Conservation (phyloP, 2,113 vertebrate genomes). For the Pachycephala philippinensis region DNA sequence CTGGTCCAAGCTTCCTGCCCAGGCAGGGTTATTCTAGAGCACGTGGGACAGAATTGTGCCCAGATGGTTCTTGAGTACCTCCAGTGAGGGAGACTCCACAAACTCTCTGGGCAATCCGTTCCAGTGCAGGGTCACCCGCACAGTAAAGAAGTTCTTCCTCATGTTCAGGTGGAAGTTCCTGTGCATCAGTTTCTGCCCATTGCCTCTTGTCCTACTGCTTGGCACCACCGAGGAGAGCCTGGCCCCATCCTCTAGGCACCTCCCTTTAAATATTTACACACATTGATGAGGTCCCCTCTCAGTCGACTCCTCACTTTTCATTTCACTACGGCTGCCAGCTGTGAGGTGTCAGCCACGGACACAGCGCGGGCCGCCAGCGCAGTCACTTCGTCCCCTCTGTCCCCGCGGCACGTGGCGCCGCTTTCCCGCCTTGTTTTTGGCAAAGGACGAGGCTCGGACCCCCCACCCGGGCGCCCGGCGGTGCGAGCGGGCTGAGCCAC, state of each 20-base stretch:
- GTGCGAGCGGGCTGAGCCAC: rapidly evolving
- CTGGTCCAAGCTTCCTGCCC: not conserved
- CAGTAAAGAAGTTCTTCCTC: not conserved
- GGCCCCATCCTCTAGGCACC: not conserved
- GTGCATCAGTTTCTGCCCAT: not conserved
- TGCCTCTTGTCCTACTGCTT: too few relatives aligned
- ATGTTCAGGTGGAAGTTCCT: not conserved
- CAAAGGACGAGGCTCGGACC: rapidly evolving
- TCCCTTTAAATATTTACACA: not conserved
- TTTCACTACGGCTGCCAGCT: rapidly evolving
- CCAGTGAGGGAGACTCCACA: not conserved
- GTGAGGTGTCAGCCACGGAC: rapidly evolving
- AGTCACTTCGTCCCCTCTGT: rapidly evolving
- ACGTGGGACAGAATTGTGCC: not conserved
- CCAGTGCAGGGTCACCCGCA: not conserved
- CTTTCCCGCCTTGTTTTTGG: rapidly evolving
- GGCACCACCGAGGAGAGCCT: not conserved
- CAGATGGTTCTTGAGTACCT: not conserved
- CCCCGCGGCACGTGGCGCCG: rapidly evolving
- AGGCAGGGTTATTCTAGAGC: not conserved
- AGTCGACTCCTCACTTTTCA: not conserved
- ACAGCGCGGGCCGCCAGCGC: rapidly evolving
- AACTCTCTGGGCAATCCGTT: not conserved
- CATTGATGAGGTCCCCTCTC: not conserved
- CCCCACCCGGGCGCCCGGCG: rapidly evolving